Base-by-base conservation (phyloP, 2,797 vertebrate species). In the Acanthurus leucopareius region DNA sequence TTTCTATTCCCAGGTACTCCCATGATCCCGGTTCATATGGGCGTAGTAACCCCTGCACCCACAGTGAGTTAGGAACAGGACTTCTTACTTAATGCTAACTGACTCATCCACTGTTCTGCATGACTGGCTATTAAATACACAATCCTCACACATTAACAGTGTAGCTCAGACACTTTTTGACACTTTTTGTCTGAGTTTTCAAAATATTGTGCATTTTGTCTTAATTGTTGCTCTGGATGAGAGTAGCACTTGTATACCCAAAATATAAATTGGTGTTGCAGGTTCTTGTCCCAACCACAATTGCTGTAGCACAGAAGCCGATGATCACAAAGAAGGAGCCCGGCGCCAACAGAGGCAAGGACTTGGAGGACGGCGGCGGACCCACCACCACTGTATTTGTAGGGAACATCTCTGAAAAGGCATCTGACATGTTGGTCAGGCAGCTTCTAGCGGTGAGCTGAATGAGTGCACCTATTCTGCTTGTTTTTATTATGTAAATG, bases 11-110 rank as follows among this genome's bases (percentile, higher is more conserved):
- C 89, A 99, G 98, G 98, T 73, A 98, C 98, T 52, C 97, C 97
- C 70, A 98, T 99, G 97, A 98, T 99, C 94, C 98, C 98, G 57
- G 97, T 99, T 86, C 98, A 99, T 81, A 99, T 99, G 98, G 97
- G 98, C 83, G 96, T 99, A 73, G 97, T 99, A 97, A 93, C 98
- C 83, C 96, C 97, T 80, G 93, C 97, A 79, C 97, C 97, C 38
- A 96, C 98, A 88, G 98, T 95, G 85, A 95, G 93, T 93, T 68
- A 45, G 20, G 79, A 51, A 51, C 59, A 19, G 15, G 38, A 78
- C 3, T 47, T 77, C 9, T 35, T 65, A 10, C 44, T 51, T 38
- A 47, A 69, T 63, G 32, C 19, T 15, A 40, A 0, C 15, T 60
- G 8, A 73, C 56, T 14, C 28, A 38, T 77, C 53, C 25, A 4